Percentiles rank a stretch among this genome's conserved stretches.
Conservation (phyloP, 2,113 vertebrate genomes). For the Pagrus major region DNA sequence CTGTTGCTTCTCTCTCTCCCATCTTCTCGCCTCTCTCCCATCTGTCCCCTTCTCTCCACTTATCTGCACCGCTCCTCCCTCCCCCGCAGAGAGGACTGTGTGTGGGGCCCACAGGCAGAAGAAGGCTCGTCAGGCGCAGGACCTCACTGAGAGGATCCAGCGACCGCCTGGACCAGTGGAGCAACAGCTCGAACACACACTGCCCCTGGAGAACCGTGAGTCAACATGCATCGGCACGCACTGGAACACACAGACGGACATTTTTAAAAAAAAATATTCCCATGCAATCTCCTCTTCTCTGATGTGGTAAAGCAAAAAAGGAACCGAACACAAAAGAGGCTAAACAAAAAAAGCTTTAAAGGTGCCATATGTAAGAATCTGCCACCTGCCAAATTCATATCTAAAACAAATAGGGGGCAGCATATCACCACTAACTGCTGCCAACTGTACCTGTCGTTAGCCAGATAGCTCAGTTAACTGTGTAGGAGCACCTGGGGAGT, state of each 20-base stretch:
- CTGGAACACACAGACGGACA: constrained; percentile 23
- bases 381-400: no score
- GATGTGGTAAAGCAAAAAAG: no score
- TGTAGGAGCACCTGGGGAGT: no score
- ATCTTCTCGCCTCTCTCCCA: constrained; percentile 51
- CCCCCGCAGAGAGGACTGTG: constrained; percentile 71
- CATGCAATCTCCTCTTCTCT: constrained; percentile 3
- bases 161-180: constrained; percentile 77
- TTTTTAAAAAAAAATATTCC: no score
- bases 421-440: no score
- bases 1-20: constrained; percentile 56
- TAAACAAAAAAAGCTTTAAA: no score
- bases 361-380: no score
- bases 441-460: no score
- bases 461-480: no score
- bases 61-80: constrained; percentile 27
- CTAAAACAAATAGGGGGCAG: no score
- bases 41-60: constrained; percentile 55
- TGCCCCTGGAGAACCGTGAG: constrained; percentile 69
- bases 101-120: constrained; percentile 82
- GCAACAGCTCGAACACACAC: constrained; percentile 78
- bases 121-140: constrained; percentile 82
- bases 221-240: constrained; percentile 40
- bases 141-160: constrained; percentile 83
- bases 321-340: no score